Conservation (phyloP, 2,113 vertebrate genomes). For the Smithornis capensis region DNA sequence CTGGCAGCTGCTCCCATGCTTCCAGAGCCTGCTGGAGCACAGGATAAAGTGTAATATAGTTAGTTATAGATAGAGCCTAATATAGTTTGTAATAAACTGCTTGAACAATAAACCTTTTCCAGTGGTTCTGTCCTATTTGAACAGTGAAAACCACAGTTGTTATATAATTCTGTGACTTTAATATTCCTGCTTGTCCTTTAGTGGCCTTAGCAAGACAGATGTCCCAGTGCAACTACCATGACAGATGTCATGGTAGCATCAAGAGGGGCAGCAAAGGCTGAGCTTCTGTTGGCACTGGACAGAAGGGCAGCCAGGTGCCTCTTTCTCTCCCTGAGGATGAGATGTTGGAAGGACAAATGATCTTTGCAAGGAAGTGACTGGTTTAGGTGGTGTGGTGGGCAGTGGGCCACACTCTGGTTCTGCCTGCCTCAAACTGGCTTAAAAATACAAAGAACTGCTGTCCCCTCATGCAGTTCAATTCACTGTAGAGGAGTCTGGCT, state of each 20-base stretch:
- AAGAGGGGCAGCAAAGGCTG: neutral
- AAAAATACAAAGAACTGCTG: neutral
- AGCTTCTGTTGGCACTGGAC: neutral
- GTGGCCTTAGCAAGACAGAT: neutral
- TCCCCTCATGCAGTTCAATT: neutral
- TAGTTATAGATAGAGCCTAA: neutral
- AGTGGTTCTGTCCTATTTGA: neutral
- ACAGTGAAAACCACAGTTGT: neutral
- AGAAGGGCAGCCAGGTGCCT: neutral
- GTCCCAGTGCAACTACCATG: accelerated
- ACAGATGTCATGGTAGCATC: neutral
- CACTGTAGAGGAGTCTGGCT: neutral
- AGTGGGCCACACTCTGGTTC: neutral
- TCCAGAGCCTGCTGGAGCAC: neutral
- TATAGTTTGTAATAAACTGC: neutral
- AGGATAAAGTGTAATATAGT: neutral
- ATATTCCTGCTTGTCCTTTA: neutral
- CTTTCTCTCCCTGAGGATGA: neutral
- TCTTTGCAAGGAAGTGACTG: neutral
- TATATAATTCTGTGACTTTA: neutral
- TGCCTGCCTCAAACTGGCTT: neutral
- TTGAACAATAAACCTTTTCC: neutral
- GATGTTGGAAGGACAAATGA: neutral
- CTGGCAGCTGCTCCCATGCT: neutral
- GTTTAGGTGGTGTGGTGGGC: neutral